Conservation (phyloP, 1,140 invertebrate species). For the Danaus melanippus region DNA sequence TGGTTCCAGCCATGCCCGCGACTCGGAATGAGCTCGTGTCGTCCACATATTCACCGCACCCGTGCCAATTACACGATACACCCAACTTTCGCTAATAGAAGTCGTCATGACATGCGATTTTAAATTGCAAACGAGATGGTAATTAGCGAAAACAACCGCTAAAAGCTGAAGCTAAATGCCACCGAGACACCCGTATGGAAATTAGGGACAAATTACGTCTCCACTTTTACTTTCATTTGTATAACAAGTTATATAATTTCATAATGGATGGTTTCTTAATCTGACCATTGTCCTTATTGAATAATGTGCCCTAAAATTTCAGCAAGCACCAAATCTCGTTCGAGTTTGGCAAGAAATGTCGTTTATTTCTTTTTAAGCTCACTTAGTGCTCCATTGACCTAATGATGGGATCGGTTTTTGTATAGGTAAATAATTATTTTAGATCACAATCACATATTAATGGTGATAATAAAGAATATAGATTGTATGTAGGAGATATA, state of each 20-base stretch:
- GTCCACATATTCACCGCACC: conserved; percentile 30
- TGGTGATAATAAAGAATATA: not conserved
- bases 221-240: conserved; percentile 63
- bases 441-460: conserved; percentile 2
- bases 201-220: conserved; percentile 68
- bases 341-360: conserved; percentile 1
- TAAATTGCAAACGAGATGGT: conserved; percentile 71
- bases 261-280: conserved; percentile 60
- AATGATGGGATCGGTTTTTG: too few species aligned
- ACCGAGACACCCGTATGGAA: conserved; percentile 59
- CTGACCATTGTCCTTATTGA: conserved; percentile 46
- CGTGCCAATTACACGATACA: conserved; percentile 56
- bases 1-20: conserved; percentile 11
- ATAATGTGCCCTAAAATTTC: conserved; percentile 32
- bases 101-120: conserved; percentile 40
- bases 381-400: not conserved
- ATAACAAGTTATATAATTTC: conserved; percentile 55
- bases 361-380: conserved; percentile 1
- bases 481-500: conserved; percentile 1
- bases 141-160: conserved; percentile 66
- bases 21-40: conserved; percentile 17
- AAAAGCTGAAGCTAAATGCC: conserved; percentile 58
- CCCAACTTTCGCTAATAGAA: conserved; percentile 49
- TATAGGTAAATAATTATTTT: not conserved
- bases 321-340: conserved; percentile 10